Conservation (phyloP, 1,140 invertebrate genomes). For the Phocides pigmalion region DNA sequence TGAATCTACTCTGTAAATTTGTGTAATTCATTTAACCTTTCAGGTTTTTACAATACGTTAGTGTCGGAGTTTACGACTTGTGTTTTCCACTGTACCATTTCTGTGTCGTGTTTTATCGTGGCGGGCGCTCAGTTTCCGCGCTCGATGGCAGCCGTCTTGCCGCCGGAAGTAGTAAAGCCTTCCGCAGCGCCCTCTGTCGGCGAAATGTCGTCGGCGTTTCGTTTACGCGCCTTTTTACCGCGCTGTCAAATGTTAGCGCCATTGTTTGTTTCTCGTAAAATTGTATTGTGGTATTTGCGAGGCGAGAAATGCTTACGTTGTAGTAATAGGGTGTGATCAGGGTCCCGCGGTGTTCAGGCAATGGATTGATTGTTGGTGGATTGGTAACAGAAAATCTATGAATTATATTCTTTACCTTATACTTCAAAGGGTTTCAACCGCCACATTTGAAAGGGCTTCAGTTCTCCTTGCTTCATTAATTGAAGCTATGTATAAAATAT, state of each 20-base stretch:
- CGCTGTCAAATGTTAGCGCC: conserved; percentile 36
- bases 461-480: no score
- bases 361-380: no score
- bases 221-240: conserved; percentile 52
- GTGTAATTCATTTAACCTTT: no score
- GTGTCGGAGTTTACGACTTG: conserved; percentile 24
- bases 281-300: conserved; percentile 38
- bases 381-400: no score
- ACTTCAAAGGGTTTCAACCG: no score
- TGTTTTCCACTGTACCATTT: conserved; percentile 27
- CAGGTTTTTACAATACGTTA: no score
- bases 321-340: not conserved
- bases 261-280: conserved; percentile 45
- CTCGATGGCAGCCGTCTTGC: conserved; percentile 71
- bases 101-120: conserved; percentile 57
- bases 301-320: conserved; percentile 30
- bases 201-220: conserved; percentile 50
- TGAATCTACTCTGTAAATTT: no score
- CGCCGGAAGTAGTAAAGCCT: conserved; percentile 79
- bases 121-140: conserved; percentile 58
- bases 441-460: no score
- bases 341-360: no score
- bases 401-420: no score
- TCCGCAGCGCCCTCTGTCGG: conserved; percentile 59
- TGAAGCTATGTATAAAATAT: no score